phyloP scores from a whole-genome alignment of 2,113 vertebrate genomes.

The Chaetodon trifascialis region DNA sequence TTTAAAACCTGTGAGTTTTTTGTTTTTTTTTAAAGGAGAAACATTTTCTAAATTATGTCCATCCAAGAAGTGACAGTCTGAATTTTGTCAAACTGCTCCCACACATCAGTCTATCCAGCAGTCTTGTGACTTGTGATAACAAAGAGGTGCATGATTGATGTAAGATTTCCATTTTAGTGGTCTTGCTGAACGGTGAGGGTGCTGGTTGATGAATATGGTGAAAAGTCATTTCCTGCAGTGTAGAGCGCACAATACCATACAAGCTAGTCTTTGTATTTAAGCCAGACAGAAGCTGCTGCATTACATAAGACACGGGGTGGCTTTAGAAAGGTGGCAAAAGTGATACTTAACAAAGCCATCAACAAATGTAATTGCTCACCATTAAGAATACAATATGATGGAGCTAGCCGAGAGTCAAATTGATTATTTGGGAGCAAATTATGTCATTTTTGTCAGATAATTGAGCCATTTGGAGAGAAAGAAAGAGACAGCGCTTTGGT shows the following conservation, averaged over 20 bases:
- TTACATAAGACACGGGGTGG: slow-evolving; percentile 1
- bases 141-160: slow-evolving; percentile 21
- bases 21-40: not conserved
- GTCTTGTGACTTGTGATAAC: slow-evolving; percentile 7
- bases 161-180: slow-evolving; percentile 29
- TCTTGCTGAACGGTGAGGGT: not conserved
- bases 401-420: slow-evolving; percentile 40
- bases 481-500: slow-evolving; percentile 23
- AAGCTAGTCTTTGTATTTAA: not conserved
- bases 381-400: slow-evolving; percentile 52
- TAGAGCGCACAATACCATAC: not conserved
- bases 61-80: not conserved
- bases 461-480: slow-evolving; percentile 52
- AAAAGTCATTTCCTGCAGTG: slow-evolving; percentile 14
- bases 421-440: slow-evolving; percentile 60
- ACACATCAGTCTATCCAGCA: not conserved
- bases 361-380: slow-evolving; percentile 46
- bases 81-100: slow-evolving; percentile 4
- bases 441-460: slow-evolving; percentile 57
- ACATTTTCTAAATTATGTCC: not conserved
- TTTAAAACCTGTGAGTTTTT: slow-evolving; percentile 14
- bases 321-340: slow-evolving; percentile 10
- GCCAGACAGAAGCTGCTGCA: not conserved
- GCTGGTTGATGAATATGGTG: slow-evolving; percentile 2
- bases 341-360: slow-evolving; percentile 32